Percentiles rank a stretch among this genome's conserved stretches.
Evolutionary conservation across 2,888 invertebrate species (phyloP).

Genomic region (Ecliptopera silaceata): DNA sequence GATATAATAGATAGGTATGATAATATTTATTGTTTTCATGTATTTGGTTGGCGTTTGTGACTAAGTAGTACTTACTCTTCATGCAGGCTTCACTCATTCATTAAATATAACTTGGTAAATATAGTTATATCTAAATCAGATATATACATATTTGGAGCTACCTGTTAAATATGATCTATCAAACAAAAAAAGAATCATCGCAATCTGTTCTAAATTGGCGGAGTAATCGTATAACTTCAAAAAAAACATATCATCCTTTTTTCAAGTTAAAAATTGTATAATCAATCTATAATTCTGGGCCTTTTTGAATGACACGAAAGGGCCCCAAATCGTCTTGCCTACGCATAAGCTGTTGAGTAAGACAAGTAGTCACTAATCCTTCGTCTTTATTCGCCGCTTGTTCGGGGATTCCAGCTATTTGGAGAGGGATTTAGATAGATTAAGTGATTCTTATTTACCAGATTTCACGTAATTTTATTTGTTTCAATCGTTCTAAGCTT

Average conservation of each 20-base stretch:
- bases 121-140: no score
- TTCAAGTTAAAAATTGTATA: no score
- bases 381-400: conserved; percentile 54
- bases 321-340: conserved; percentile 38
- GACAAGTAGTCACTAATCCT: conserved; percentile 66
- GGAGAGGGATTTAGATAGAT: conserved; percentile 61
- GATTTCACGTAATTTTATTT: conserved; percentile 31
- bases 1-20: background rate
- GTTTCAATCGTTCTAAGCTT: conserved; percentile 16
- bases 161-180: no score
- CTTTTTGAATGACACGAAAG: background rate
- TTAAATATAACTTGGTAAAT: no score
- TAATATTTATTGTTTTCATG: background rate
- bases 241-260: no score
- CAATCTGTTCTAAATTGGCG: no score
- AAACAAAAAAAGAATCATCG: no score
- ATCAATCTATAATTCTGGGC: no score
- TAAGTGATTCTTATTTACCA: conserved; percentile 53
- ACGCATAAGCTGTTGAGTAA: conserved; percentile 63
- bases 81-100: no score
- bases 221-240: no score
- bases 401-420: conserved; percentile 56
- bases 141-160: no score
- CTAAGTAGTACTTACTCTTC: no score
- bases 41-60: background rate